Base-by-base conservation (phyloP, 2,888 invertebrate genomes). In the Acanthosoma haemorrhoidale region DNA sequence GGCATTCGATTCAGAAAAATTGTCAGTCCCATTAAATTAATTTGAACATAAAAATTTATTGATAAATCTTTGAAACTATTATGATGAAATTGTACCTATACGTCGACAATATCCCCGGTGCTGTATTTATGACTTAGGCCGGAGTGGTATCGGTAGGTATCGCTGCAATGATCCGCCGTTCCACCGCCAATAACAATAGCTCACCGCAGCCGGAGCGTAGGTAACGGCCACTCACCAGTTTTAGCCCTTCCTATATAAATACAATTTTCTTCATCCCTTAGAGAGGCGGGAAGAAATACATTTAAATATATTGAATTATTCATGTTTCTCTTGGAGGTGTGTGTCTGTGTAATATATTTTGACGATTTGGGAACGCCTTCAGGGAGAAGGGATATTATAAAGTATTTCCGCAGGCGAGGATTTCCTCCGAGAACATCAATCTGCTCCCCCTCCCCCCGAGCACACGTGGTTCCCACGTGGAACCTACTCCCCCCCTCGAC, bases 291-390 rank as follows among this genome's bases (percentile, higher is more conserved):
- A n/a, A n/a, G n/a, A n/a, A 25, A 51, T 51, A 51, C 51, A 29
- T 51, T 51, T 51, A 51, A 51, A 51, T 25, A n/a, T 51, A 51
- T 51, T 51, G 51, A 51, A 51, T 51, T 51, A 51, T 51, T 51
- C 51, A 51, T 51, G 51, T 51, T 51, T 25, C n/a, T n/a, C n/a
- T n/a, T n/a, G n/a, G n/a, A n/a, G n/a, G n/a, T n/a, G n/a, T 51
- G 51, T 25, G 51, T 21, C 29, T 51, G 25, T 51, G 29, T 51
- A 51, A 51, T 25, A 51, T 51, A 51, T 25, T 21, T 25, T 11
- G 32, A 4, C 32, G 25, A 25, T n/a, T 51, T 13, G 51, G 8
- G 11, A n/a, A 51, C n/a, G 51, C 21, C 2, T n/a, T n/a, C n/a
- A n/a, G n/a, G n/a, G 43, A 5, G 43, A 21, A 25, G 29, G 21